Base-by-base conservation (phyloP, 1,140 invertebrate species). In the Tenebrio molitor region DNA sequence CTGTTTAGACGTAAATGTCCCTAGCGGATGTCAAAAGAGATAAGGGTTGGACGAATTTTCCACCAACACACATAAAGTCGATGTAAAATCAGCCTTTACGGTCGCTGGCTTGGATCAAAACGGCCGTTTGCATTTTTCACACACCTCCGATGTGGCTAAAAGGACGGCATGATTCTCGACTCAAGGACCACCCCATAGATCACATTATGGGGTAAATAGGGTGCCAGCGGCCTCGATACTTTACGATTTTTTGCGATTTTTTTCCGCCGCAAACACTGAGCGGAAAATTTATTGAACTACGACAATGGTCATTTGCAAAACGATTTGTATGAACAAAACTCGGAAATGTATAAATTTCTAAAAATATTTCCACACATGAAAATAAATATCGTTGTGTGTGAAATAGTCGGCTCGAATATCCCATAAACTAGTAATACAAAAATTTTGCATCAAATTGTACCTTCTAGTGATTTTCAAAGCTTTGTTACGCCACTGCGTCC, bases 1-100 rank as follows among this genome's bases (percentile, higher is more conserved):
- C 50, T 58, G 64, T 15, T 44, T 66, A 66, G 64, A 66, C 64
- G 62, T 42, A 41, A 66, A 29, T 66, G 64, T 66, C 64, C 64
- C 64, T 15, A 15, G 21, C 21, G 64, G 23, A 66, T 66, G 64
- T 66, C 64, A 66, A 44, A 29, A 41, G 34, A 42, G 34, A 42
- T 66, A 66, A 66, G 25, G 42, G 42, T 44, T 44, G 42, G 36
- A 39, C 39, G 50, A 58, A 29, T 58, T 58, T 34, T 58, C 50
- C 50, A 58, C 50, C 50, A 58, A 58, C 50, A 58, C 44, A 21
- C 46, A 53, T 53, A 53, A 53, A 58, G 23, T 14, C n/a, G 50
- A 58, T 58, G 50, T 58, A 58, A 14, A 58, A 58, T 58, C 50
- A 58, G 21, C 50, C 12, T 58, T 58, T 58, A 58, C 46, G 50